Base-by-base conservation (phyloP, 2,888 invertebrate genomes). In the Epirrhoe alternata region DNA sequence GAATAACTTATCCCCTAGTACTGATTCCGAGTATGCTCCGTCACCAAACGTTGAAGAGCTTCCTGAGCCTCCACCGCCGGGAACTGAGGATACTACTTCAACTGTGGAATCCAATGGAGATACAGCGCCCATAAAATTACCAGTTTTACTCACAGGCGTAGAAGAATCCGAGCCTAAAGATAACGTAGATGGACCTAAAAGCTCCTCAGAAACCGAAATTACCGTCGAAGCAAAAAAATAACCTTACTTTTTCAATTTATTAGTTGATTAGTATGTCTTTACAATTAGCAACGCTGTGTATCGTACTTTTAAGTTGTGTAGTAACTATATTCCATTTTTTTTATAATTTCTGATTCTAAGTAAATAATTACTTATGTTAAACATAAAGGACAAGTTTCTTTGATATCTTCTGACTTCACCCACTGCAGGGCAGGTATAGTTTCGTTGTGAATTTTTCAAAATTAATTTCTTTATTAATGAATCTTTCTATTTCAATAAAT, bases 51-150 rank as follows among this genome's bases (percentile, higher is more conserved):
- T 31, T 30, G 61, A 58, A 47, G 50, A 68, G 45, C 33, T 63
- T 8, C 51, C 33, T 17, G 64, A 64, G 54, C 64, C 61, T 17
- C 49, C 64, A 14, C 53, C 61, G 10, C 57, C 58, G 12, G 64
- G 57, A 42, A 61, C 64, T 5, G 64, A 61, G 31, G 31, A 57
- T 1, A 24, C 31, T 49, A 30, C 38, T 45, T 49, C 24, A 49
- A 57, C 17, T 49, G 17, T 50, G 16, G 64, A 64, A 61, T 50
- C 54, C 4, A 68, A 64, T 30, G 61, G 61, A 12, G 42, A 57
- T 50, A 16, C 5, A 31, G 16, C 47, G 31, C 59, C 51, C 0
- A 12, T 5, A 17, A 63, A 67, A 59, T 6, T 62, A 50, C 66
- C 66, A 3, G 10, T 53, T 35, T 38, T 55, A 45, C n/a, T 66